Conservation (phyloP, 2,797 vertebrate species). For the Tokudaia tokunoshimensis region DNA sequence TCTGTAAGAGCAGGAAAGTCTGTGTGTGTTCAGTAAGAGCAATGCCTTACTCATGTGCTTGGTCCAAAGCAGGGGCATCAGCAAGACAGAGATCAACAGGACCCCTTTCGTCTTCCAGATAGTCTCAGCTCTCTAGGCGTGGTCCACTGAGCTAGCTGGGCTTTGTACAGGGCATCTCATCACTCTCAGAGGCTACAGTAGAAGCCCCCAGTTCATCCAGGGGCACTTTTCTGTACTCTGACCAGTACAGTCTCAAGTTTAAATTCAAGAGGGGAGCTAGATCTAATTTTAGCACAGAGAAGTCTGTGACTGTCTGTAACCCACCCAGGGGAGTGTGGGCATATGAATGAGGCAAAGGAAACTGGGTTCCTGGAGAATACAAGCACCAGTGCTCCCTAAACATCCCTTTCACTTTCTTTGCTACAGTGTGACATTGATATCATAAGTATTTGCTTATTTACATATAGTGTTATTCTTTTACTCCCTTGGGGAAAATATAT, state of each 20-base stretch:
- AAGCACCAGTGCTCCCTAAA: not conserved
- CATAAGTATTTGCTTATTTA: not conserved
- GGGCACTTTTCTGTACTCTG: not conserved
- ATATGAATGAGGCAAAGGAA: not conserved
- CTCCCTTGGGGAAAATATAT: not conserved
- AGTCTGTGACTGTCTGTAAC: not conserved
- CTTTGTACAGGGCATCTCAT: not conserved
- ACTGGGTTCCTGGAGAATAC: not conserved
- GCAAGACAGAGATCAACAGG: not conserved
- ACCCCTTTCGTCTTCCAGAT: not conserved
- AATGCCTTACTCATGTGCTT: not conserved
- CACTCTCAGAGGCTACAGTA: not conserved
- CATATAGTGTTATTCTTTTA: not conserved
- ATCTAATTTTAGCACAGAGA: not conserved
- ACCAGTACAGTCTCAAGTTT: not conserved
- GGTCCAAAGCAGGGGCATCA: not conserved
- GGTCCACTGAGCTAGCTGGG: not conserved
- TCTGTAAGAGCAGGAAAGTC: not conserved
- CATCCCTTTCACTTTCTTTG: not conserved
- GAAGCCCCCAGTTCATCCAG: not conserved
- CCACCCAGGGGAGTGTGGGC: not conserved
- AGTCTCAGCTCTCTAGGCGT: not conserved
- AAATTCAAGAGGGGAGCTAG: constrained; percentile 4
- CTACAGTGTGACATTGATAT: not conserved
- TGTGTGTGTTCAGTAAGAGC: not conserved